These are phyloP conservation scores for Drusus annulatus DNA, from an alignment of 1,140 invertebrate species.

Conservation along the genomic window DNA sequence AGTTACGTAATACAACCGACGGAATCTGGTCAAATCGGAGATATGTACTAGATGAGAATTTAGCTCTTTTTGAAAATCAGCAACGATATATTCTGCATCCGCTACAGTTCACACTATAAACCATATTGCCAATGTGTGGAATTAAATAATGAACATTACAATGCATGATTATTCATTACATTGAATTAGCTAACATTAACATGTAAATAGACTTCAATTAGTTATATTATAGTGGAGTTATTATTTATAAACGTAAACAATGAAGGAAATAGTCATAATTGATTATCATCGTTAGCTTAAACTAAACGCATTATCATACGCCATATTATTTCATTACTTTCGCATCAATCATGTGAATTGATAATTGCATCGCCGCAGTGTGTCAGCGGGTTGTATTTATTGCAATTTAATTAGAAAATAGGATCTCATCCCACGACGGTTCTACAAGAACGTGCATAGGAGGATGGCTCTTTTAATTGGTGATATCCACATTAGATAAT, in stretches of 20 bases:
- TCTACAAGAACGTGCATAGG: slow-evolving; percentile 15
- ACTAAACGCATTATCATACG: slow-evolving; percentile 22
- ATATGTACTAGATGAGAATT: too few species aligned
- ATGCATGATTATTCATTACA: too few species aligned
- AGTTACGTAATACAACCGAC: too few species aligned
- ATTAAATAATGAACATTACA: too few species aligned
- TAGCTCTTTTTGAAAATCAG: too few species aligned
- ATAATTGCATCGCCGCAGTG: slow-evolving; percentile 9
- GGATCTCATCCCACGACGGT: slow-evolving; percentile 28
- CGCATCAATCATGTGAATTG: slow-evolving; percentile 20
- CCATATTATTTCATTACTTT: neutral
- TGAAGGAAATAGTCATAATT: slow-evolving; percentile 30
- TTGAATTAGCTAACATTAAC: too few species aligned
- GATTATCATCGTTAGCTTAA: slow-evolving; percentile 17
- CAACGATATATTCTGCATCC: too few species aligned
- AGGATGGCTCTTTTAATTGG: slow-evolving; percentile 33
- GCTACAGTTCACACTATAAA: too few species aligned
- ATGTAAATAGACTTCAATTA: neutral
- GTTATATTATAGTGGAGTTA: neutral
- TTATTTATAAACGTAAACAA: slow-evolving; percentile 7
- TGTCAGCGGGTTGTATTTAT: slow-evolving; percentile 25
- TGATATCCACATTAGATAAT: slow-evolving; percentile 32
- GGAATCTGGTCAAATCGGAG: too few species aligned
- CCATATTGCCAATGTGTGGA: too few species aligned
- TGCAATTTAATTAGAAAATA: slow-evolving; percentile 42